Base-by-base conservation (phyloP, 1,140 invertebrate genomes). In the Lycorma delicatula region DNA sequence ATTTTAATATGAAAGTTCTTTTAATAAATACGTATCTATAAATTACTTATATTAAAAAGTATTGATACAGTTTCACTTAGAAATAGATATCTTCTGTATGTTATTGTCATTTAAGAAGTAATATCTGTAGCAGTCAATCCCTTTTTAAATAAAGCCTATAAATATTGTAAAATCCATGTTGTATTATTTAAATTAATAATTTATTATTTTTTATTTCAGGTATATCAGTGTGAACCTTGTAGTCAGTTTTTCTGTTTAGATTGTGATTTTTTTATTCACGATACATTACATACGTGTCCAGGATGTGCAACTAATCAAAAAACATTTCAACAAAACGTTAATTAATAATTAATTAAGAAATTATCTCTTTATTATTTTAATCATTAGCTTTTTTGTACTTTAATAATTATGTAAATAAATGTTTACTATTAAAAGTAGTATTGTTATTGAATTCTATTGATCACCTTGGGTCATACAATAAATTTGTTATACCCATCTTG, bases 261-360 rank as follows among this genome's bases (percentile, higher is more conserved):
- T 69, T 98, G 95, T 77, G 95, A 98, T 75, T 79, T 93, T 55
- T 94, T 96, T 70, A 85, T 97, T 51, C 91, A 97, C 64, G 90
- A 93, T 62, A 87, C 89, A 2, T 72, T 98, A 27, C 94, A 98
- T 71, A 88, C 87, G 9, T 98, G 95, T 76, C 93, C 94, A 18
- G 94, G 92, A 23, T 98, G 96, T 80, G 84, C 91, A 13, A 78
- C 57, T n/a, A 56, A 65, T 56, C 57, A 63, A 28, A 36, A 61
- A 11, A 65, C 58, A 0, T 63, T 58, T 38, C 58, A 55, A 52
- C 48, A 51, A 18, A n/a, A n/a, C n/a, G n/a, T n/a, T n/a, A n/a
- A n/a, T n/a, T n/a, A n/a, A n/a, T n/a, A n/a, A n/a, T n/a, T n/a
- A n/a, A n/a, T n/a, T n/a, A n/a, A n/a, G n/a, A n/a, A n/a, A n/a